A percentile compares a stretch with the other conserved stretches of the same genome.
phyloP scores from a whole-genome alignment of 2,113 vertebrate genomes.

The Coptodon bakossiorum region DNA sequence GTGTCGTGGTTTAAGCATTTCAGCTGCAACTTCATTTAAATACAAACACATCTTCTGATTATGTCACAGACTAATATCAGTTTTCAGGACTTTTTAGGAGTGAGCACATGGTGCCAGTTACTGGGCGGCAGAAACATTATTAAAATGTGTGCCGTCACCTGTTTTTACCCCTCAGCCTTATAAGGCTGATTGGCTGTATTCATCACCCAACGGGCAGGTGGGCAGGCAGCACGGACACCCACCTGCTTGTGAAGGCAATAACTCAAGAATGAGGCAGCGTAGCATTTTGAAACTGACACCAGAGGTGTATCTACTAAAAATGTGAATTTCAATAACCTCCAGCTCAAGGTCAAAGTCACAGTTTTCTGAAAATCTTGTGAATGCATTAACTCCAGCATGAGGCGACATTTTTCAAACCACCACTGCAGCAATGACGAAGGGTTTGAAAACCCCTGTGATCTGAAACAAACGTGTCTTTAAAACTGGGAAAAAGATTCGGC shows the following conservation, averaged over 20 bases:
- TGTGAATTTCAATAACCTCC: neutral
- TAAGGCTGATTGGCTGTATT: neutral
- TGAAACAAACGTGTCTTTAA: neutral
- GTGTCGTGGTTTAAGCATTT: neutral
- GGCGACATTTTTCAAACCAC: neutral
- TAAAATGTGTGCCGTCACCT: neutral
- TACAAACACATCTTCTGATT: neutral
- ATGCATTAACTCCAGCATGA: neutral
- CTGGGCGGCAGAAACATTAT: neutral
- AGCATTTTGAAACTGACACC: neutral
- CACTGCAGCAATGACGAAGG: neutral
- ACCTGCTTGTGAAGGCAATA: neutral
- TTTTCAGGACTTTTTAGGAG: neutral
- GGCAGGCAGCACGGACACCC: neutral
- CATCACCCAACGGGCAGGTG: neutral
- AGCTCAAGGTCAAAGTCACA: neutral
- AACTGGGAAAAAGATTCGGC: neutral
- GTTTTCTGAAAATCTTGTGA: neutral
- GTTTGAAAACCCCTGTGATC: neutral
- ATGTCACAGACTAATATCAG: neutral
- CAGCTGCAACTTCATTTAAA: neutral
- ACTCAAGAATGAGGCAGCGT: neutral
- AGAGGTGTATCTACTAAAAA: neutral
- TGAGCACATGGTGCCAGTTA: neutral
- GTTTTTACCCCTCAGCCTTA: neutral